Evolutionary conservation across 1,140 invertebrate species (phyloP), one percentile per base, ranked within the genome.

Genomic region (Neodiprion lecontei): DNA sequence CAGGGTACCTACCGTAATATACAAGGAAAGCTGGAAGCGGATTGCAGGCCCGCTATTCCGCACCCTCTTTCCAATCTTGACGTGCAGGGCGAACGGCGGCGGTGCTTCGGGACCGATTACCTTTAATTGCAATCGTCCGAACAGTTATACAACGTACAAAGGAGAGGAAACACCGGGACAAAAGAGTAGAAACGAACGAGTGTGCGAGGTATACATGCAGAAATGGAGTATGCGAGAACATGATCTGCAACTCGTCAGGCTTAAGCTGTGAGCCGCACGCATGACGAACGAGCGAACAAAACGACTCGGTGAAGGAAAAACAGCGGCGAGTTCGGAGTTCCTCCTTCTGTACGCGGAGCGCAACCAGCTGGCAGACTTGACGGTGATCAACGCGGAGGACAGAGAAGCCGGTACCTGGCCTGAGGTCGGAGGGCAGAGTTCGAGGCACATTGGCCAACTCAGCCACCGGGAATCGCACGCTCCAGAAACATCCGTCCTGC

Each of bases 381-480:
- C 53, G 53, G 11, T 4, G 53, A 14, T 12, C 3, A 61, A 61
- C 53, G 53, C 3, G 11, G 53, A 61, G 53, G 53, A 61, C 53
- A 14, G 53, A 40, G 28, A 40, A 40, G 28, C 28, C 11, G 28
- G 28, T 40, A 40, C 28, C 11, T 17, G 11, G n/a, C 4, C 53
- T 3, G 53, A 61, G 53, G 53, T 61, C 53, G 53, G 53, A 61
- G 53, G 53, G 53, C 53, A 61, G 9, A 61, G 53, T 61, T 61
- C 53, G 53, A 61, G 53, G 53, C 53, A 61, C 53, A 61, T 61
- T 61, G 53, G 53, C 53, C 53, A 61, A 61, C 53, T 61, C 11
- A 61, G 53, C 53, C 53, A 61, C 53, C 53, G 53, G 53, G 53
- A 61, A 61, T 61, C 53, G 53, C 53, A 61, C 53, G 53, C 53